These are phyloP conservation scores for Pheosia tremula DNA, from an alignment of 2,888 invertebrate genomes.

Conservation along the genomic window DNA sequence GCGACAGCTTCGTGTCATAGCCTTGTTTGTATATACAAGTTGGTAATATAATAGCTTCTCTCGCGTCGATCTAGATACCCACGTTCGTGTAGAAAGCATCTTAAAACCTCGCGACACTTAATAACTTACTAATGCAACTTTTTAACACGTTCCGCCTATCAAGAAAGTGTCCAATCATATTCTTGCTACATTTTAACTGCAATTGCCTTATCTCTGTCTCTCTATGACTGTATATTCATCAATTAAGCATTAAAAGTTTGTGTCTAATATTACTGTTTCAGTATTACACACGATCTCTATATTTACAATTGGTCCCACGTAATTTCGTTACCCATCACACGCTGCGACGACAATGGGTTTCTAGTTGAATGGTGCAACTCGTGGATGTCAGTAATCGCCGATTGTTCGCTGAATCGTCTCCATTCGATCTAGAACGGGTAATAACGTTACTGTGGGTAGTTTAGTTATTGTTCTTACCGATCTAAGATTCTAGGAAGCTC, in stretches of 20 bases:
- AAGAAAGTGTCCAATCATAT: neutral
- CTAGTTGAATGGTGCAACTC: constrained; percentile 41
- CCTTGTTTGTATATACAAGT: constrained; percentile 53
- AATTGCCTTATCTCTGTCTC: neutral
- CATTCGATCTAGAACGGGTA: constrained; percentile 23
- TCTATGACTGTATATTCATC: constrained; percentile 8
- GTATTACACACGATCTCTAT: constrained; percentile 28
- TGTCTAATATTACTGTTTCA: constrained; percentile 24
- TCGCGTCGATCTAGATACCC: constrained; percentile 70
- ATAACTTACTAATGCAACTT: constrained; percentile 27
- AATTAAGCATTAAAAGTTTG: constrained; percentile 14
- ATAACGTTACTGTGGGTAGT: constrained; percentile 18
- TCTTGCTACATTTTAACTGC: neutral
- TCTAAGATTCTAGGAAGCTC: constrained; percentile 8
- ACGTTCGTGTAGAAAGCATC: constrained; percentile 63
- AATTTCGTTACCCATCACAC: constrained; percentile 44
- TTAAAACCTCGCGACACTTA: constrained; percentile 40
- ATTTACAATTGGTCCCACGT: constrained; percentile 49
- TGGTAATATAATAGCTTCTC: constrained; percentile 57
- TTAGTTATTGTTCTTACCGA: constrained; percentile 9
- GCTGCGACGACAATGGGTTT: constrained; percentile 53
- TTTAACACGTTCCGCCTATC: neutral
- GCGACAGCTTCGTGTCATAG: constrained; percentile 47
- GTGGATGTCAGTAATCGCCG: constrained; percentile 51
- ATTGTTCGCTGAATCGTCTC: constrained; percentile 51